Evolutionary conservation across 2,888 invertebrate genomes (phyloP).

Genomic region (Pollenia angustigena): DNA sequence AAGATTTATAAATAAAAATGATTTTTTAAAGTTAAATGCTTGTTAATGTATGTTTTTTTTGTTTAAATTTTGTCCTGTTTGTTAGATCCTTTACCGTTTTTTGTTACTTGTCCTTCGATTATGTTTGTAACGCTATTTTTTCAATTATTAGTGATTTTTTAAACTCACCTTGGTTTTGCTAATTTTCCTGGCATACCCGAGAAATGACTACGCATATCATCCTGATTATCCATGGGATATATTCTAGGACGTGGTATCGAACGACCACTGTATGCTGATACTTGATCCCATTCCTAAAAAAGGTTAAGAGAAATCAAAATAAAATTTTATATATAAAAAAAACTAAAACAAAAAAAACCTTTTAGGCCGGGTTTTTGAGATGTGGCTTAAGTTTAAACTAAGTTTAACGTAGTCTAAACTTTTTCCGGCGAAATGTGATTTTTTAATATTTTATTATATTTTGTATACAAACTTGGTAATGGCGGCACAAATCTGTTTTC

Average conservation of each 20-base stretch:
- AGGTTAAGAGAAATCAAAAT: background rate
- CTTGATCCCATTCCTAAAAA: slow-evolving; percentile 91
- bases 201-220: slow-evolving; percentile 91
- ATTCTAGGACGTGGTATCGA: slow-evolving; percentile 95
- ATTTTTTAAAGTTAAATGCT: background rate
- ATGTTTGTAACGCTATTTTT: background rate
- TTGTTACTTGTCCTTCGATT: background rate
- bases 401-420: too few relatives aligned
- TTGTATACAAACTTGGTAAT: too few relatives aligned
- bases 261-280: slow-evolving; percentile 95
- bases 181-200: slow-evolving; percentile 87
- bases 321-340: background rate
- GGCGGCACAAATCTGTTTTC: too few relatives aligned
- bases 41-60: background rate
- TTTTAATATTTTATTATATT: too few relatives aligned
- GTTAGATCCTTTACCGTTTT: background rate
- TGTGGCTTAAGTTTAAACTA: too few relatives aligned
- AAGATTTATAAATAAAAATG: slow-evolving; percentile 40
- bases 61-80: too few relatives aligned
- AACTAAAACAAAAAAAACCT: too few relatives aligned
- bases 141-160: background rate
- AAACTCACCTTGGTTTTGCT: slow-evolving; percentile 84
- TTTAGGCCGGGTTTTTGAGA: too few relatives aligned
- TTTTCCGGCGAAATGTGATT: too few relatives aligned
- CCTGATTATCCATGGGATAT: slow-evolving; percentile 90